These are phyloP conservation scores for Patella pellucida DNA, from an alignment of 2,888 invertebrate genomes.

Conservation along the genomic window DNA sequence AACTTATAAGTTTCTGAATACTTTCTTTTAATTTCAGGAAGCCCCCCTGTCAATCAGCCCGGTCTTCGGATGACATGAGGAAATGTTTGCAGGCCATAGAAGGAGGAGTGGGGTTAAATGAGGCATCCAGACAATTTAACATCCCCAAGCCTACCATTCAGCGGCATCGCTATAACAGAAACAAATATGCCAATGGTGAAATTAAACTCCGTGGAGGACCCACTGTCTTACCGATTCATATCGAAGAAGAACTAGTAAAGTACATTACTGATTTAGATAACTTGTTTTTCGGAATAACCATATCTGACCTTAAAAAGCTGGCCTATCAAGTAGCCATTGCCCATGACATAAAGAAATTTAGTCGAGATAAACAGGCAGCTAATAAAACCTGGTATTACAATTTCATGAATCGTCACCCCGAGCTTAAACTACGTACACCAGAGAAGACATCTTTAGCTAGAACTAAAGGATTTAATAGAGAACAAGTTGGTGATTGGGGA, in stretches of 20 bases:
- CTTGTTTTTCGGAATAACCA: neutral
- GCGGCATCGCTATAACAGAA: neutral
- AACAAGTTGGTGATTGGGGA: constrained; percentile 19
- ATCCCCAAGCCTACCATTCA: neutral
- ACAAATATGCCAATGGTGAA: neutral
- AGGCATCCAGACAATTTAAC: neutral
- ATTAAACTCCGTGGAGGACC: neutral
- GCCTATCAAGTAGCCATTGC: constrained; percentile 26
- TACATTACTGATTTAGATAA: neutral
- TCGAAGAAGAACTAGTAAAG: neutral
- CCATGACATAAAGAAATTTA: constrained; percentile 11
- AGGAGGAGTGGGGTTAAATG: neutral
- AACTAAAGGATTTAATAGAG: constrained; percentile 36
- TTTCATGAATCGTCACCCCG: constrained; percentile 30
- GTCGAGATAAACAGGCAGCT: constrained; percentile 19
- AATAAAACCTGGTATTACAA: constrained; percentile 29
- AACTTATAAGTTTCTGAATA: too few relatives aligned
- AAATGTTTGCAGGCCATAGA: neutral
- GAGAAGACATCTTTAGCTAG: constrained; percentile 32
- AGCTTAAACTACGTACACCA: constrained; percentile 27
- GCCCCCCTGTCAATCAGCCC: neutral
- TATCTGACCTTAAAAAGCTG: neutral
- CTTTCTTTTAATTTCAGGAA: neutral
- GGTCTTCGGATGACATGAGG: neutral
- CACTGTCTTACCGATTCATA: neutral